Base-by-base conservation (phyloP, 2,113 vertebrate genomes). In the Amia ocellicauda region DNA sequence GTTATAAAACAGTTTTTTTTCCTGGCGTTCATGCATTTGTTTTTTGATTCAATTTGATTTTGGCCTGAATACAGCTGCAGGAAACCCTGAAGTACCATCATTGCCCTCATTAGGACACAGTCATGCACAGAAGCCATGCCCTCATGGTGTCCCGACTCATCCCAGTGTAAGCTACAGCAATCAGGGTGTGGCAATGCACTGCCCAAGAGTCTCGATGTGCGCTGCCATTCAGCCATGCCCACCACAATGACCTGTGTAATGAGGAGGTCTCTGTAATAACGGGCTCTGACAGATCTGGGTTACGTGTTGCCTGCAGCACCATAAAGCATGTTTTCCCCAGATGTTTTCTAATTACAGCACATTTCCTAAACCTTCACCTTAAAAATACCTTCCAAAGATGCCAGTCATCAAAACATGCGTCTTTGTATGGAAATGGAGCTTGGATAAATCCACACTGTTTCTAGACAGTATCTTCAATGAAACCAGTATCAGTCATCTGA, bases 291-390 rank as follows among this genome's bases (percentile, higher is more conserved):
- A 79, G 77, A 41, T 24, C 59, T 72, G 68, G 67, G 72, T 77
- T 59, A 63, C 22, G 20, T 67, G 67, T 60, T 54, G 66, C 66
- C 66, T 67, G 58, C 65, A 73, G 58, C n/a, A 58, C 67, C 60
- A 52, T 64, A 64, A 77, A 60, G 66, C 74, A 86, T 81, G 66
- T 77, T 75, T 69, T 55, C 62, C 65, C 68, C 84, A 81, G 73
- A 79, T 84, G 73, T 78, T 81, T 60, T 62, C 68, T 50, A 68
- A 47, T 56, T 61, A 29, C 63, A 13, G 40, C 69, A 40, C n/a
- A 52, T 36, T 49, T 50, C 31, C 36, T 66, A 78, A 68, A 55
- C 64, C 53, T 69, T 79, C 67, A 78, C 69, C 67, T 80, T 66
- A 68, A 67, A 71, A 79, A 80, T 69, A 70, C 52, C 62, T 77